Evolutionary conservation across 64 coral and sea anemone genomes (phyloP).

Genomic region (Porites lutea): DNA sequence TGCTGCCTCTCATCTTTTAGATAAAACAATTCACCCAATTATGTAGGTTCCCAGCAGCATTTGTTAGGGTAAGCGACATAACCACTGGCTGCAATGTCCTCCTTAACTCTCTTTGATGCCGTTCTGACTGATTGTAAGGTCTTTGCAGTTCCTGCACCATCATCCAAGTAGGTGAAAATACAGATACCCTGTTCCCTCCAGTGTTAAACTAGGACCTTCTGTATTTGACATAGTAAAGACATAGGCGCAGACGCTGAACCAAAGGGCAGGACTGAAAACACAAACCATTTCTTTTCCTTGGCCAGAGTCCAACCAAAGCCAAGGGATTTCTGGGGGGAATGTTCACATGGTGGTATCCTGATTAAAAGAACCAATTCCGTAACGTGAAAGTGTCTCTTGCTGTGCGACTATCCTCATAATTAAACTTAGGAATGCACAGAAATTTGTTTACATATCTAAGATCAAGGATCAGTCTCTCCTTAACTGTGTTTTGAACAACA

Average conservation of each 20-base stretch:
- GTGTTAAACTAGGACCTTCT: conserved; percentile 31
- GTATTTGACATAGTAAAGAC: neutral
- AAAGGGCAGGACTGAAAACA: neutral
- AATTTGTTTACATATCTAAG: neutral
- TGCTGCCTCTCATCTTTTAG: conserved; percentile 36
- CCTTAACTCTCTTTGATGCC: neutral
- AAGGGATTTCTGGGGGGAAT: neutral
- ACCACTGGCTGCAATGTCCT: conserved; percentile 42
- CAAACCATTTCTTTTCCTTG: neutral
- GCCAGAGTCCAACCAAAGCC: neutral
- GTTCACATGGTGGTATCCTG: neutral
- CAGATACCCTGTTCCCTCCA: conserved; percentile 28
- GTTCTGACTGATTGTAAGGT: neutral
- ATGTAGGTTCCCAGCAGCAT: conserved; percentile 56
- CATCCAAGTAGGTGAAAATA: conserved; percentile 61
- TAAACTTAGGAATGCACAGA: neutral
- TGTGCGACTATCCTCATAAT: neutral
- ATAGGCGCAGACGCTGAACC: neutral
- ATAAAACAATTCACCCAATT: conserved; percentile 25
- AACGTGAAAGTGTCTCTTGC: neutral
- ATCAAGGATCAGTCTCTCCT: neutral
- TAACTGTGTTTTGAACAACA: neutral
- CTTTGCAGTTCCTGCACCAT: conserved; percentile 32
- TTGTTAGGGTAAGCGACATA: conserved; percentile 48
- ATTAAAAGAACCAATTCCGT: neutral